Evolutionary conservation across 2,113 vertebrate genomes (phyloP).

Genomic region (Pseudorasbora parva): DNA sequence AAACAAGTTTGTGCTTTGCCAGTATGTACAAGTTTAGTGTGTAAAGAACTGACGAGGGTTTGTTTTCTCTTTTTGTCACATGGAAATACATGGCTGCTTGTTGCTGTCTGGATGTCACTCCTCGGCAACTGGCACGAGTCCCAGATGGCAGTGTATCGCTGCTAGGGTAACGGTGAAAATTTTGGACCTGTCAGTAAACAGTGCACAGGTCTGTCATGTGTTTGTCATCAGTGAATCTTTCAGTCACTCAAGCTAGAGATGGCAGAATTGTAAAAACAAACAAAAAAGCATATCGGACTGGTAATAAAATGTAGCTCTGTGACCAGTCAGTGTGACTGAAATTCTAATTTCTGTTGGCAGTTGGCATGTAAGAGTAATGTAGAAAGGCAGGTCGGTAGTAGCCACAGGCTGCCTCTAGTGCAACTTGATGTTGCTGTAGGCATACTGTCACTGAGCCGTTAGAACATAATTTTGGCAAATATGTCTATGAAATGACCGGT

Average conservation of each 20-base stretch:
- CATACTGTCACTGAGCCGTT: not conserved
- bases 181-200: not conserved
- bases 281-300: not conserved
- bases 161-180: not conserved
- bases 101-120: slow-evolving; percentile 8
- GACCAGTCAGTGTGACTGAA: not conserved
- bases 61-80: slow-evolving; percentile 18
- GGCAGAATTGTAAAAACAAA: not conserved
- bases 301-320: not conserved
- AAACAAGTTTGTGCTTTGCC: not conserved
- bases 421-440: not conserved
- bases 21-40: slow-evolving; percentile 8
- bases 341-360: not conserved
- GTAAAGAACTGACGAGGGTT: not conserved
- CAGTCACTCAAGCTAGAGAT: not conserved
- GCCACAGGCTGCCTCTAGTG: not conserved
- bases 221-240: not conserved
- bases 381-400: not conserved
- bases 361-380: slow-evolving; percentile 26
- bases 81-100: slow-evolving; percentile 13
- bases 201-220: not conserved
- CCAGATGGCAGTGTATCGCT: not conserved
- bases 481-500: not conserved
- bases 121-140: slow-evolving; percentile 9
- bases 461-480: not conserved